phyloP scores from a whole-genome alignment of 2,797 vertebrate genomes.

The Xenopus petersii region DNA sequence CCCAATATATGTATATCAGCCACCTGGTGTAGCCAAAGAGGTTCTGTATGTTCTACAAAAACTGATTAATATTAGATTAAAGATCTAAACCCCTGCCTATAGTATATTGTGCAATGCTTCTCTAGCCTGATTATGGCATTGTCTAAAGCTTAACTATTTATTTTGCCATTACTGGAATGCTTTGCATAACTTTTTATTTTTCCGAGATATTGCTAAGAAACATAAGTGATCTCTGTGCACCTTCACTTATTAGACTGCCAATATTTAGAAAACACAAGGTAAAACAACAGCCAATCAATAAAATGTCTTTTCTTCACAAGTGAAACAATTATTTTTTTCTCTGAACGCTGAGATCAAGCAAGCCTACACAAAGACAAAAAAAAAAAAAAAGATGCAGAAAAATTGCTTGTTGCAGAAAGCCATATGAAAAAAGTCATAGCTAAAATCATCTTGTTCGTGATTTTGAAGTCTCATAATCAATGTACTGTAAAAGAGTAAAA shows the following conservation, averaged over 20 bases:
- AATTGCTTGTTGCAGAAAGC: background rate
- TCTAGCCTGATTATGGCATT: too few relatives aligned
- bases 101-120: too few relatives aligned
- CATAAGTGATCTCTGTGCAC: constrained; percentile 9
- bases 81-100: too few relatives aligned
- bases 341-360: constrained; percentile 24
- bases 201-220: constrained; percentile 6
- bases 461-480: constrained; percentile 1
- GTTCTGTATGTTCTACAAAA: too few relatives aligned
- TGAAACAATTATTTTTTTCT: constrained; percentile 33
- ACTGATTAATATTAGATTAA: too few relatives aligned
- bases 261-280: background rate
- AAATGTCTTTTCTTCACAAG: constrained; percentile 10
- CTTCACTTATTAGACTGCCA: constrained; percentile 19
- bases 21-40: too few relatives aligned
- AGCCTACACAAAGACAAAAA: constrained; percentile 5
- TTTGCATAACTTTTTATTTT: constrained; percentile 20
- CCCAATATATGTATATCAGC: too few relatives aligned
- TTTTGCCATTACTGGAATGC: background rate
- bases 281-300: constrained; percentile 21
- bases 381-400: constrained; percentile 1
- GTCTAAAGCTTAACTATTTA: too few relatives aligned
- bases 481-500: background rate
- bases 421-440: constrained; percentile 15
- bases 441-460: background rate